Base-by-base conservation (phyloP, 2,888 invertebrate genomes). In the Dyspetes luteomarginatus region DNA sequence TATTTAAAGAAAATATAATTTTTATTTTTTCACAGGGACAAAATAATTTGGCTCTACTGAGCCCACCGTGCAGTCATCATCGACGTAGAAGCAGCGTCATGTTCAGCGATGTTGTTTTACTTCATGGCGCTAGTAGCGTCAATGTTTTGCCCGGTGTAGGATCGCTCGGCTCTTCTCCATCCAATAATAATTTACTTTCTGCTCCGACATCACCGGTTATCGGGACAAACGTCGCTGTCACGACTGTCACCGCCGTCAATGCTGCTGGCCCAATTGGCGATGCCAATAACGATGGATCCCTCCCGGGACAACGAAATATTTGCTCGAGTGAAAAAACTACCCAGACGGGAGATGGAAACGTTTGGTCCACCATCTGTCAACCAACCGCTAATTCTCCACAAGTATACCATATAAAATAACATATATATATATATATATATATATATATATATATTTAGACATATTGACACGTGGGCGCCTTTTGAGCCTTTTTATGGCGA, bases 311-410 rank as follows among this genome's bases (percentile, higher is more conserved):
- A 86, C 94, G 93, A 88, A 95, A 94, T 89, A 93, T 96, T 41
- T 97, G 96, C 91, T 96, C 96, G 65, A 96, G 96, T 50, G 97
- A 97, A 91, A 97, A 97, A 92, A 97, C 97, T 95, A 97, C 97
- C 3, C 97, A 97, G 93, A 96, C 97, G 84, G 95, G 95, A 56
- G 95, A 95, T 89, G 95, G 95, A 62, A 95, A 95, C 88, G 94
- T 95, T 83, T 95, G 95, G 95, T 90, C 90, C 12, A 89, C 90
- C n/a, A n/a, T n/a, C 73, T 86, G 89, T 22, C 87, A 80, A 85
- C 87, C 22, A 90, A 89, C 7, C 36, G 12, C 36, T 79, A 89
- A 88, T 79, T n/a, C n/a, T n/a, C 83, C 88, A 12, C 91, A 91
- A 89, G 91, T 91, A 36, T 36, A 1, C 12, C 36, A 0, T 12